Conservation (phyloP, 2,797 vertebrate species). For the Champsocephalus esox region DNA sequence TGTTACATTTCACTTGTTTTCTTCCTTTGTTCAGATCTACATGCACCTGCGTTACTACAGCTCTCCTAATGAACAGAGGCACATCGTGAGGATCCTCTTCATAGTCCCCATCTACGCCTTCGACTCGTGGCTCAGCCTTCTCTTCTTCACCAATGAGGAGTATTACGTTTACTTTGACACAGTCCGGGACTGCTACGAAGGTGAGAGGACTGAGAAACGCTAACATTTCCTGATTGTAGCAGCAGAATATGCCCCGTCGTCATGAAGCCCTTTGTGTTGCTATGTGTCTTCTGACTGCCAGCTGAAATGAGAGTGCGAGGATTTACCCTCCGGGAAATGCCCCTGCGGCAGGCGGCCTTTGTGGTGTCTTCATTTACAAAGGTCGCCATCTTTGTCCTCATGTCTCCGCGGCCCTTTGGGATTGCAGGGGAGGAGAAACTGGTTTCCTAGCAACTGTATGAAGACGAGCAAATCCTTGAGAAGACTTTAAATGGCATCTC, state of each 20-base stretch:
- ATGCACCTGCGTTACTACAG: conserved; percentile 96
- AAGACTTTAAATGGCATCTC: conserved; percentile 54
- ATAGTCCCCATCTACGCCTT: conserved; percentile 97
- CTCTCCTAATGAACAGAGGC: conserved; percentile 93
- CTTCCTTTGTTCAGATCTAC: conserved; percentile 87
- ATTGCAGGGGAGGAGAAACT: conserved; percentile 67
- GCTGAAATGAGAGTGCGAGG: conserved; percentile 39
- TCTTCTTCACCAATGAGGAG: conserved; percentile 97
- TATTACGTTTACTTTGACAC: conserved; percentile 97
- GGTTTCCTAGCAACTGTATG: conserved; percentile 86
- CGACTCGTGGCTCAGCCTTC: conserved; percentile 96
- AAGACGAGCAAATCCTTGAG: conserved; percentile 59
- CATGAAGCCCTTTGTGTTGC: conserved; percentile 18
- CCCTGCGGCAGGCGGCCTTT: conserved; percentile 67
- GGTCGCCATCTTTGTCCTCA: conserved; percentile 83
- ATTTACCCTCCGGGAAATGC: conserved; percentile 50
- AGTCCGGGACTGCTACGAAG: conserved; percentile 95
- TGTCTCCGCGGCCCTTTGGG: conserved; percentile 71
- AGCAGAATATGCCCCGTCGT: background rate
- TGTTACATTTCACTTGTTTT: no score
- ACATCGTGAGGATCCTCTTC: conserved; percentile 96
- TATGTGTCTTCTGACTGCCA: conserved; percentile 26
- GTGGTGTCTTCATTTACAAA: conserved; percentile 62
- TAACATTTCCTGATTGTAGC: background rate
- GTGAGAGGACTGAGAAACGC: conserved; percentile 75